These are phyloP conservation scores for Paracentrotus lividus DNA, from an alignment of 53 echinoderm and acorn worm genomes.

Conservation along the genomic window DNA sequence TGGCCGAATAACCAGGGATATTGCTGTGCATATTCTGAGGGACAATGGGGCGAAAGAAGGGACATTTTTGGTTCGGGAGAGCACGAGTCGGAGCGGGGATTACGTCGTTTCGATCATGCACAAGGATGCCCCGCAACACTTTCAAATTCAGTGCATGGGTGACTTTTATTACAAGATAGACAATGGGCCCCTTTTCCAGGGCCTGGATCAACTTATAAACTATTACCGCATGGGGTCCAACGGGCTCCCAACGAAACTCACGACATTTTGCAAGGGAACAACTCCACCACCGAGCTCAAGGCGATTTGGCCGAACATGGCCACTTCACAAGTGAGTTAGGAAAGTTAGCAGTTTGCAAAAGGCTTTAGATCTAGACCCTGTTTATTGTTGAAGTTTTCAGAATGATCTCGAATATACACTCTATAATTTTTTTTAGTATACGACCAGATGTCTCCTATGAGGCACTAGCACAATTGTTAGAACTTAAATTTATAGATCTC, in stretches of 20 bases:
- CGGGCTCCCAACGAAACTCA: slow-evolving; percentile 91
- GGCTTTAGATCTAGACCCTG: no score
- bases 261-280: slow-evolving; percentile 85
- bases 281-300: slow-evolving; percentile 85
- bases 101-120: slow-evolving; percentile 95
- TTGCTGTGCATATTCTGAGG: slow-evolving; percentile 87
- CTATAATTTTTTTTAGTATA: no score
- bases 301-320: slow-evolving; percentile 90
- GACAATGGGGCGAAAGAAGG: slow-evolving; percentile 87
- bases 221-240: slow-evolving; percentile 87
- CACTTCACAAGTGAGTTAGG: slow-evolving; percentile 89
- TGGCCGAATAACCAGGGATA: slow-evolving; percentile 93
- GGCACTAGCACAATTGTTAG: no score
- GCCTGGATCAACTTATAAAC: slow-evolving; percentile 88
- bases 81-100: slow-evolving; percentile 88
- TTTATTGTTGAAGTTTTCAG: no score
- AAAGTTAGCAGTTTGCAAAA: no score
- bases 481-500: no score
- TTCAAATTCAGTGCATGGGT: slow-evolving; percentile 94
- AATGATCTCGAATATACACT: no score
- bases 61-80: slow-evolving; percentile 90
- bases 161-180: slow-evolving; percentile 96
- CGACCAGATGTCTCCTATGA: no score
- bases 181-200: slow-evolving; percentile 93
- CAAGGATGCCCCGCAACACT: slow-evolving; percentile 86